These are phyloP conservation scores for Trichonephila inaurata DNA, from an alignment of 1,140 invertebrate genomes.

Conservation along the genomic window DNA sequence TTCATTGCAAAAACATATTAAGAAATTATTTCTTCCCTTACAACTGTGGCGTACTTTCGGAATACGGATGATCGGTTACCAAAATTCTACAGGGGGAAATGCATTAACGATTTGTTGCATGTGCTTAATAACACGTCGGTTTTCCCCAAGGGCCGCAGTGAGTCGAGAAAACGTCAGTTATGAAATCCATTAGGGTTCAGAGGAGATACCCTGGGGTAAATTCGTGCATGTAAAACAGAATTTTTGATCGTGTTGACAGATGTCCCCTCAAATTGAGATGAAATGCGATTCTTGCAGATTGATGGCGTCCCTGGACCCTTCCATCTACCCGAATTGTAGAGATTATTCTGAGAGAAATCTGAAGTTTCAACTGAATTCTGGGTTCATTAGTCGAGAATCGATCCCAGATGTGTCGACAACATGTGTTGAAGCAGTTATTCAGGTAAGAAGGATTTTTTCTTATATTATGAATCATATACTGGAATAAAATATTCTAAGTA, in stretches of 20 bases:
- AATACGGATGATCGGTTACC: background rate
- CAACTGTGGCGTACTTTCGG: background rate
- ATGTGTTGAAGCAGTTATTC: background rate
- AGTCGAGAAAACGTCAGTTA: conserved; percentile 35
- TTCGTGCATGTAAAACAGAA: conserved; percentile 62
- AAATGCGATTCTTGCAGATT: conserved; percentile 45
- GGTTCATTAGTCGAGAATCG: background rate
- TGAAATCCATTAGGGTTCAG: conserved; percentile 42
- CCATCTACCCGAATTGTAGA: background rate
- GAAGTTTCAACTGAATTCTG: background rate
- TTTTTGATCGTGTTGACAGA: conserved; percentile 52
- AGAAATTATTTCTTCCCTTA: conserved; percentile 7
- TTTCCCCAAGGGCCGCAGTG: background rate
- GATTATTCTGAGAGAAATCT: background rate
- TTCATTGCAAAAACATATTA: background rate
- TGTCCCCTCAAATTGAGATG: conserved; percentile 57
- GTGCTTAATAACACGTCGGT: conserved; percentile 45
- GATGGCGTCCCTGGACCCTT: background rate
- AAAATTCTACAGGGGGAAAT: background rate
- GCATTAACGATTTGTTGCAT: conserved; percentile 60
- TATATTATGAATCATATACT: too few relatives aligned
- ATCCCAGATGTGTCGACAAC: background rate
- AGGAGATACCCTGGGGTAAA: background rate
- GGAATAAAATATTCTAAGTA: too few relatives aligned
- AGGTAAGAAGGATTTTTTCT: background rate